Evolutionary conservation across 2,888 invertebrate species (phyloP), one percentile per base, ranked within the genome.

Genomic region (Diaperis boleti): DNA sequence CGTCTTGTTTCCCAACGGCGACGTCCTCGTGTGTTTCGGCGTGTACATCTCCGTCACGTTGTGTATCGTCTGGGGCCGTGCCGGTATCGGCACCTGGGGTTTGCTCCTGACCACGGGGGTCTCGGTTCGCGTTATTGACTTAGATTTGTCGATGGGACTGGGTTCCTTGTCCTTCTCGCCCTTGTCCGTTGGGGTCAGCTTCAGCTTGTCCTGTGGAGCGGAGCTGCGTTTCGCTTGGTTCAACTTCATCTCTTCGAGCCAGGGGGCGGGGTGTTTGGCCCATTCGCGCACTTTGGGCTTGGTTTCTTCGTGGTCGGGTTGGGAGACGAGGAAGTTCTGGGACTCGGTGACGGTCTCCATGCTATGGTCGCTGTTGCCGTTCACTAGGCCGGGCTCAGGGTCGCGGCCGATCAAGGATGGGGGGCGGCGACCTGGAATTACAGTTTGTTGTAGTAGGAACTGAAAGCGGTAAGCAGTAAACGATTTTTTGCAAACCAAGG

Each of bases 161-260:
- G 54, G 8, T 14, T 62, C 65, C 54, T 66, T 69, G 8, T 42
- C 39, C 5, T 15, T 17, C 2, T 63, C 41, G 52, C 4, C 14
- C 41, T 64, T 83, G 73, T 66, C 74, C n/a, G 64, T 64, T 6
- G 73, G 72, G 3, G 76, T 70, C 14, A 74, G 62, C 59, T 75
- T 78, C 17, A 72, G 67, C 66, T 73, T 77, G 11, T 71, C 68
- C 59, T 75, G 14, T 68, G 83, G 69, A 76, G 82, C 78, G 37
- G 85, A 84, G 13, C 86, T 87, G 73, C 88, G 86, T 80, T 87
- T 88, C 1, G 88, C 88, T 79, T 93, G 92, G 74, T 89, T 92
- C 67, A 91, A 84, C 76, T 92, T 92, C 68, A 93, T 85, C 77
- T 93, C 92, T 68, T 87, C 90, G 85, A 93, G 89, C 92, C 92